Conservation (phyloP, 2,888 invertebrate species). For the Drosophila buzzatii region DNA sequence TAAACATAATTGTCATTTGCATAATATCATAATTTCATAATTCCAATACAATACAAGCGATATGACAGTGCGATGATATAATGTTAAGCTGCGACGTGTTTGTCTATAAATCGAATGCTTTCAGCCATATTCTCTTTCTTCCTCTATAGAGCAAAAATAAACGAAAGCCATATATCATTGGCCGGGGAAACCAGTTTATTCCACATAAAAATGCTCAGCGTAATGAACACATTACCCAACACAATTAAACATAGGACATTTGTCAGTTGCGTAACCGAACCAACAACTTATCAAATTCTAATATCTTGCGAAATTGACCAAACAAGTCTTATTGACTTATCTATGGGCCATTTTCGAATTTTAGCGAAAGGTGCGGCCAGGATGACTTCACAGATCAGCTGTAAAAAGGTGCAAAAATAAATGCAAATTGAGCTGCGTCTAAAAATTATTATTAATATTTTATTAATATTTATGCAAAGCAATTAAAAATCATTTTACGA, state of each 20-base stretch:
- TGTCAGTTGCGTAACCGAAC: slow-evolving; percentile 64
- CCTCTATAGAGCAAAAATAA: slow-evolving; percentile 34
- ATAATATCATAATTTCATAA: slow-evolving; percentile 80
- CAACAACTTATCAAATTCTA: slow-evolving; percentile 58
- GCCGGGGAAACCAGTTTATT: slow-evolving; percentile 53
- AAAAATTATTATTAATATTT: background rate
- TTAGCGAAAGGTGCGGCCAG: slow-evolving; percentile 17
- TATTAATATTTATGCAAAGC: background rate
- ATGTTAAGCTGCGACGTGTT: slow-evolving; percentile 19
- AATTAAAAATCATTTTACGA: slow-evolving; percentile 5
- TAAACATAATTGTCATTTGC: slow-evolving; percentile 69
- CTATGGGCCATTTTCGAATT: slow-evolving; percentile 15
- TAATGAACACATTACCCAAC: slow-evolving; percentile 73
- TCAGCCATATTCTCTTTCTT: slow-evolving; percentile 7
- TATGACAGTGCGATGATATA: slow-evolving; percentile 35
- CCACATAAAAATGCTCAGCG: slow-evolving; percentile 31
- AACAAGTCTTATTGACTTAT: slow-evolving; percentile 70
- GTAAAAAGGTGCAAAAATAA: background rate
- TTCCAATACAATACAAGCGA: slow-evolving; percentile 62
- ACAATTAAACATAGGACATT: slow-evolving; percentile 63
- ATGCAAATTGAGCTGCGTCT: background rate
- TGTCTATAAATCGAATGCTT: slow-evolving; percentile 24
- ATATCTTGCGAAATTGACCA: slow-evolving; percentile 55
- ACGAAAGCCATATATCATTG: slow-evolving; percentile 68
- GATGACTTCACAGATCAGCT: slow-evolving; percentile 22